These are phyloP conservation scores for Nothura maculosa DNA, from an alignment of 2,797 vertebrate genomes.

Conservation along the genomic window DNA sequence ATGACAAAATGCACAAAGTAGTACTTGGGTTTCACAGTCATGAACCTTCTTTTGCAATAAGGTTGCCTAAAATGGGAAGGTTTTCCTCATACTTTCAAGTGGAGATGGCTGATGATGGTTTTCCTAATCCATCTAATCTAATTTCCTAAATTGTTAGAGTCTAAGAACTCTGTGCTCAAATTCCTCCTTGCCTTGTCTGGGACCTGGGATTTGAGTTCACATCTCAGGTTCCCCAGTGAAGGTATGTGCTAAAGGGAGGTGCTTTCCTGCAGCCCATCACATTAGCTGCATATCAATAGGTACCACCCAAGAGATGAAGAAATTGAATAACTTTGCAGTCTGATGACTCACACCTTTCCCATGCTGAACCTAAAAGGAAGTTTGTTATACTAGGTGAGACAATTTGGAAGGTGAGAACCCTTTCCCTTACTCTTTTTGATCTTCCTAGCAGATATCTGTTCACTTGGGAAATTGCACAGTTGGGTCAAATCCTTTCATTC, in stretches of 20 bases:
- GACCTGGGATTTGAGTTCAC: background rate
- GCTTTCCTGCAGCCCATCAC: background rate
- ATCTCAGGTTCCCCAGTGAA: background rate
- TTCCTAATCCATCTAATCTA: background rate
- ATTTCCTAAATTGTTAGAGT: too few relatives aligned
- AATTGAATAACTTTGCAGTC: background rate
- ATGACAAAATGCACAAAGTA: accelerated
- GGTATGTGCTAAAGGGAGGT: too few relatives aligned
- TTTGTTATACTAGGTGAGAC: background rate
- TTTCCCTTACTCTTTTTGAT: background rate
- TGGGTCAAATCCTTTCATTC: background rate
- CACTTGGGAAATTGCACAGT: background rate
- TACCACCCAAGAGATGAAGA: background rate
- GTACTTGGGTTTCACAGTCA: background rate
- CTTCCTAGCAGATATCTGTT: background rate
- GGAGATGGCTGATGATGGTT: background rate
- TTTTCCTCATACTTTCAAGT: background rate
- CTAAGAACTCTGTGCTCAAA: background rate
- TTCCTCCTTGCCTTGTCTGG: background rate
- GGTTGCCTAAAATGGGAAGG: background rate
- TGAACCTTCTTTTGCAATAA: background rate
- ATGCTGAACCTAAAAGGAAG: background rate
- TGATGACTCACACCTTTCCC: background rate
- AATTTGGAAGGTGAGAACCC: background rate
- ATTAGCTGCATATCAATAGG: background rate